Evolutionary conservation across 2,113 vertebrate species (phyloP), one percentile per base, ranked within the genome.

Genomic region (Burhinus oedicnemus): DNA sequence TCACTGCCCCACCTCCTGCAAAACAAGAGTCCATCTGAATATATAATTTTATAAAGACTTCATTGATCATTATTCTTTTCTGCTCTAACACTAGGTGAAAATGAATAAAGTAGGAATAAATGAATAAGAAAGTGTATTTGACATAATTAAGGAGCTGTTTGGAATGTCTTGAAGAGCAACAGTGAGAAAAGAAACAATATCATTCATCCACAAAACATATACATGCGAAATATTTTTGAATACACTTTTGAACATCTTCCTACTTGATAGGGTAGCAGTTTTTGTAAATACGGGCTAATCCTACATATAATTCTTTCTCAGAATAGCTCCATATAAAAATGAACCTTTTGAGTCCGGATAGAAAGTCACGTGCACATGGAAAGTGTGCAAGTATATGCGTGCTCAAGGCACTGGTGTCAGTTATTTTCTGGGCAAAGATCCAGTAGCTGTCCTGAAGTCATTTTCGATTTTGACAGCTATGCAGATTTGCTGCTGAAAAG

Each of bases 391-490:
- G 5, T 36, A 12, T 36, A 20, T 5, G 5, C 29, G 47, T 36
- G 3, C 60, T 71, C 25, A 42, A 95, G 64, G 26, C 54, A 44
- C 44, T 36, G 30, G 27, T 85, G 79, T 76, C 51, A 95, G 8
- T 79, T 88, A 29, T 34, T 81, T 95, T 83, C 93, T 38, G 68
- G 87, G 75, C 71, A 93, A 52, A 89, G 75, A 78, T 80, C 49
- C 79, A 94, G 51, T 36, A 69, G 81, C 40, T 90, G 61, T 82
- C 83, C 54, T 95, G 83, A 88, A 89, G 57, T 40, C 58, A 32
- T 18, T 89, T 83, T 61, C 58, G 40, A 25, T 92, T 96, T 96
- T 96, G 90, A 96, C 91, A 95, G 29, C 58, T 82, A 49, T 54
- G 75, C 94, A 89, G 64, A 86, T 92, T 49, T 75, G 65, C 47